Evolutionary conservation across 2,113 vertebrate species (phyloP).

Genomic region (Dasyornis broadbenti): DNA sequence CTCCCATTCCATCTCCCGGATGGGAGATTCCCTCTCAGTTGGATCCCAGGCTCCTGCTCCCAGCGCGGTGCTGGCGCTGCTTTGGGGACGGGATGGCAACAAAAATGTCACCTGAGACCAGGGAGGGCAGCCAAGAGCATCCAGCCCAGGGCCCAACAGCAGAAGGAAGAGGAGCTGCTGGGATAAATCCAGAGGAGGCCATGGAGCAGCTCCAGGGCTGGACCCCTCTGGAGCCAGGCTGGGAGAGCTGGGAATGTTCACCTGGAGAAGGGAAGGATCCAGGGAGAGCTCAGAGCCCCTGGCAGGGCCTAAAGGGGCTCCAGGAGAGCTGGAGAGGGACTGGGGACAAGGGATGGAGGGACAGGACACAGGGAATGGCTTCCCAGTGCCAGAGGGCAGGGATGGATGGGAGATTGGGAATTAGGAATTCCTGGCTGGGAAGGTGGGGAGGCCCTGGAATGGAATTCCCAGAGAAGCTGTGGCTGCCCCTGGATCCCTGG

Average conservation of each 20-base stretch:
- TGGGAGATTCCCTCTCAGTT: accelerated
- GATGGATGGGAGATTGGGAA: too few relatives aligned
- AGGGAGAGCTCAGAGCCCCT: background rate
- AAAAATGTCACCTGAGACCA: accelerated
- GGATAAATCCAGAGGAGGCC: background rate
- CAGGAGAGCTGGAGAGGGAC: background rate
- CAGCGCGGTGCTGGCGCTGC: accelerated
- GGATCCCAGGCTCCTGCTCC: background rate
- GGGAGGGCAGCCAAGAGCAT: background rate
- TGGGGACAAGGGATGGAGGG: background rate
- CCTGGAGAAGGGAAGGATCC: too few relatives aligned
- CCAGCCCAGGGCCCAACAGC: background rate
- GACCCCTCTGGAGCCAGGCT: background rate
- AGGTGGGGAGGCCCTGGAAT: too few relatives aligned
- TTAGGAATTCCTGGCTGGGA: too few relatives aligned
- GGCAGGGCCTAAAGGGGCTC: accelerated
- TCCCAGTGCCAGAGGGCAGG: too few relatives aligned
- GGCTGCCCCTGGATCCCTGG: background rate
- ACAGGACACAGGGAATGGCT: background rate
- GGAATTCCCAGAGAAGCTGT: background rate
- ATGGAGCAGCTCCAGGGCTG: accelerated
- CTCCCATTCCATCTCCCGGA: background rate
- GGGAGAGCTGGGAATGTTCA: background rate
- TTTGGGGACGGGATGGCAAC: background rate
- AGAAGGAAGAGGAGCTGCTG: background rate